These are phyloP conservation scores for Nannoperca obscura DNA, from an alignment of 2,797 vertebrate genomes.

Conservation along the genomic window DNA sequence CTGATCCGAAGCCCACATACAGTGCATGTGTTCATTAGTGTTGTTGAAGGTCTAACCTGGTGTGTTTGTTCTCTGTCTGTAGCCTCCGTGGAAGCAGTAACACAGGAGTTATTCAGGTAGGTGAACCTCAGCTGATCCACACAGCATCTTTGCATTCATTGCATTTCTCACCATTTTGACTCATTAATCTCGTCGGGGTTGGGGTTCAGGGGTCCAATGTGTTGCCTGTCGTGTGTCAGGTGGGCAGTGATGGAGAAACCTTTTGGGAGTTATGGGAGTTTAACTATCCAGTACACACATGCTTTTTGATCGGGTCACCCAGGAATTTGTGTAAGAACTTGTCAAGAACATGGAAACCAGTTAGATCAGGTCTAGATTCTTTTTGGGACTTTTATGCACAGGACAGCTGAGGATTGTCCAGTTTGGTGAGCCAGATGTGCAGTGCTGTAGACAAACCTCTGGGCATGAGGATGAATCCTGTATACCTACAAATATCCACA, in stretches of 20 bases:
- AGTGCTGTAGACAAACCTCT: not conserved
- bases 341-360: conserved; percentile 1
- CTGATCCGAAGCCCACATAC: not conserved
- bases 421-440: not conserved
- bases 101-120: conserved; percentile 98
- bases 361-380: not conserved
- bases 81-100: conserved; percentile 94
- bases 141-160: not conserved
- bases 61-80: conserved; percentile 43
- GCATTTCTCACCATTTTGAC: not conserved
- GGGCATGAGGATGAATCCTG: not conserved
- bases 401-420: not conserved
- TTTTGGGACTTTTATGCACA: not conserved
- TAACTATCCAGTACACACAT: not conserved
- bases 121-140: conserved; percentile 71
- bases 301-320: not conserved
- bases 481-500: not conserved
- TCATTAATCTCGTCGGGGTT: not conserved
- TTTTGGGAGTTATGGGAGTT: not conserved
- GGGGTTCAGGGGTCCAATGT: not conserved
- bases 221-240: not conserved
- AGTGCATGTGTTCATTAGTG: not conserved
- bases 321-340: not conserved
- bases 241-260: not conserved
- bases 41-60: conserved; percentile 1